A percentile compares a stretch with the other conserved stretches of the same genome.
Conservation (phyloP, 2,888 invertebrate genomes). For the Candidula unifasciata region DNA sequence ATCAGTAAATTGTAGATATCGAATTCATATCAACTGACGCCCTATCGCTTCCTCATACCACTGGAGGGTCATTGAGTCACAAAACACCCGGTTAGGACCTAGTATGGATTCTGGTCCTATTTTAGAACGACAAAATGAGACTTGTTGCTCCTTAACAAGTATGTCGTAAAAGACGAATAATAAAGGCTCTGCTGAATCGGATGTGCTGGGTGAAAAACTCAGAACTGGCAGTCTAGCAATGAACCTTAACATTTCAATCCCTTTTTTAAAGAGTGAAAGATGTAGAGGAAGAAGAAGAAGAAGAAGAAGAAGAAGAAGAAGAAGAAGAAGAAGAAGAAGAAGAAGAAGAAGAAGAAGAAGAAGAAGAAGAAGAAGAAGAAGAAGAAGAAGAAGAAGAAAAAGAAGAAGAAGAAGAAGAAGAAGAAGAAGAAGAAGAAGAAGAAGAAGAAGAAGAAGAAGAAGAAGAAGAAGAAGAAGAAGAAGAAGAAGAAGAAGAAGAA, state of each 20-base stretch:
- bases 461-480: not conserved
- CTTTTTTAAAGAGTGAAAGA: slow-evolving; percentile 4
- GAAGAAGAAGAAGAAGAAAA: not conserved
- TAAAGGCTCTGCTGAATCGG: not conserved
- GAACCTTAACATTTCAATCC: slow-evolving; percentile 10
- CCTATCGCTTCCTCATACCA: too few relatives aligned
- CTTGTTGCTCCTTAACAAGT: not conserved
- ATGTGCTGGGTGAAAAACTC: not conserved
- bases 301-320: not conserved
- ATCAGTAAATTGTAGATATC: too few relatives aligned
- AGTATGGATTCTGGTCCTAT: too few relatives aligned
- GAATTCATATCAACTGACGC: too few relatives aligned
- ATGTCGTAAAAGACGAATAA: not conserved
- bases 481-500: too few relatives aligned
- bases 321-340: not conserved
- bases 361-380: not conserved
- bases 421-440: slow-evolving; percentile 3
- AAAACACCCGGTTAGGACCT: too few relatives aligned
- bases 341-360: not conserved
- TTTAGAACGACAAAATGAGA: not conserved
- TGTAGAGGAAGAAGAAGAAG: not conserved
- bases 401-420: not conserved
- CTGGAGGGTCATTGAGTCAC: too few relatives aligned
- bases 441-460: slow-evolving; percentile 7
- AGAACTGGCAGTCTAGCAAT: not conserved